Base-by-base conservation (phyloP, 2,888 invertebrate species). In the Balanococcus diminutus region DNA sequence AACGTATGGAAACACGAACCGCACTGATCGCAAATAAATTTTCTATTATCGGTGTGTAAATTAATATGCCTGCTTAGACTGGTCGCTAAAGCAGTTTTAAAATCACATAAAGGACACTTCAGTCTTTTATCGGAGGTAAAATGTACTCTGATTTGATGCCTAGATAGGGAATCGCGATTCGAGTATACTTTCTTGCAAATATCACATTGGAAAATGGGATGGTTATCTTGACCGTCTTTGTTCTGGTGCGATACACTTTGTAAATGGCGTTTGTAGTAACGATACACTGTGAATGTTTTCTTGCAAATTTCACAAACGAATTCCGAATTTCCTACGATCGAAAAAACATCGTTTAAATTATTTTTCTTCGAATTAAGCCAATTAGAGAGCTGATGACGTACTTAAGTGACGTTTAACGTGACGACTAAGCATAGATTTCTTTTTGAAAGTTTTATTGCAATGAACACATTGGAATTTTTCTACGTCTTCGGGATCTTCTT, bases 11-110 rank as follows among this genome's bases (percentile, higher is more conserved):
- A 86, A 42, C 86, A 84, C 19, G 84, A 84, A 3, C 86, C 86
- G 81, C 86, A 86, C 31, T 86, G 84, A 19, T 86, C 86, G 31
- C 86, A 86, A 11, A 86, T 83, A 14, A 84, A 86, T 67, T 86
- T 84, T 11, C 86, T 51, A 81, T 86, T 81, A 46, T 84, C 81
- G 25, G 84, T 86, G 56, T 86, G 86, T 28, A 84, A 81, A 32
- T 81, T 81, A 11, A 86, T 28, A 42, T 86, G 86, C 28, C 86
- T 79, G 25, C 51, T 84, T 22, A 86, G 36, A 67, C 81, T 86
- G 36, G 56, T 46, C 9, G 51, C 39, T 36, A 81, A 42, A 19
- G 32, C 46, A 8, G 84, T 84, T 42, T 84, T 86, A 56, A 84
- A 86, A 86, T 84, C 84, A 79, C 86, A 86, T 32, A 86, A 42